Percentiles rank a stretch among this genome's conserved stretches.
These are phyloP conservation scores for Gymnothorax javanicus DNA, from an alignment of 2,797 vertebrate species.

Conservation along the genomic window DNA sequence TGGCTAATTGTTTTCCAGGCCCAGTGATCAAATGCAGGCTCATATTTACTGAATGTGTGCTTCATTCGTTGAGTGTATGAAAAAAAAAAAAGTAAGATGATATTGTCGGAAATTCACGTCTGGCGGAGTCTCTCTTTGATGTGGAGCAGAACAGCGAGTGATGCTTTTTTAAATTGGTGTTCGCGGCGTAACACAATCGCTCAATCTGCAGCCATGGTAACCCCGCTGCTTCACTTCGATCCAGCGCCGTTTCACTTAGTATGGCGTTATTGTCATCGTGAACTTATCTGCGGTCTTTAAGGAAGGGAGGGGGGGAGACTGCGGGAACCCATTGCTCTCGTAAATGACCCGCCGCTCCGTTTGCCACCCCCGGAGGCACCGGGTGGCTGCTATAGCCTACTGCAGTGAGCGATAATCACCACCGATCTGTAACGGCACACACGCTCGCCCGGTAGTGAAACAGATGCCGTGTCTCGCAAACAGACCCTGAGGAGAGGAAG, in stretches of 20 bases:
- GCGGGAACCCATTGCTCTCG: background rate
- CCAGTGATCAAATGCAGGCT: too few species aligned
- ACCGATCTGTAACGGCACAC: background rate
- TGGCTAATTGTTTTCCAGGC: too few species aligned
- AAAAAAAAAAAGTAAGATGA: too few species aligned
- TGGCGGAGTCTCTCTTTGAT: background rate
- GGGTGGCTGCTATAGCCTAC: background rate
- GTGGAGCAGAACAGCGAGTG: background rate
- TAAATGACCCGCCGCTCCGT: constrained; percentile 3
- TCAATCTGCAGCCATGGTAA: background rate
- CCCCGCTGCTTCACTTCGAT: background rate
- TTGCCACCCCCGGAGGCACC: background rate
- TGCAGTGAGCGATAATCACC: background rate
- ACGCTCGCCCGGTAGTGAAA: background rate
- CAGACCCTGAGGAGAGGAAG: background rate
- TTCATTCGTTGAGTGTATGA: too few species aligned
- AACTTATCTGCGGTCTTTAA: background rate
- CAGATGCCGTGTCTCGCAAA: background rate
- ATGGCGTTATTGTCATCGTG: background rate
- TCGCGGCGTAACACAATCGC: too few species aligned
- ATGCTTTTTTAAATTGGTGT: background rate
- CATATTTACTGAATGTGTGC: background rate
- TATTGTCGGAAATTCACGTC: background rate
- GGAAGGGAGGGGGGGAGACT: background rate
- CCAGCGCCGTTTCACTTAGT: background rate